phyloP scores from a whole-genome alignment of 2,888 invertebrate species.

The Copidosoma aretas region DNA sequence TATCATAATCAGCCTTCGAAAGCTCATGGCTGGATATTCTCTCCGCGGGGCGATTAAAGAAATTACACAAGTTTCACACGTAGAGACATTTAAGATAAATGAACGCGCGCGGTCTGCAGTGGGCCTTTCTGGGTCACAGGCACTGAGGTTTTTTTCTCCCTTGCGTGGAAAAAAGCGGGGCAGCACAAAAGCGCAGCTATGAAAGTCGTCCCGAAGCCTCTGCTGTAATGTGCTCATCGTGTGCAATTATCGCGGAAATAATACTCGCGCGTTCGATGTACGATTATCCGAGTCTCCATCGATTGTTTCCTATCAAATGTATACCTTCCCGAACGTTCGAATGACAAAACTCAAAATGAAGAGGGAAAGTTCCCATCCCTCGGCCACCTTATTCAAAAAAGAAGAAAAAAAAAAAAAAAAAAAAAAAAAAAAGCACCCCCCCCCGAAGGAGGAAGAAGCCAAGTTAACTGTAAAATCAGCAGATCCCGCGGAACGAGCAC shows the following conservation, averaged over 20 bases:
- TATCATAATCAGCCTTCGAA: constrained; percentile 6
- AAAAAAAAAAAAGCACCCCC: not conserved
- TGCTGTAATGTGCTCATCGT: constrained; percentile 12
- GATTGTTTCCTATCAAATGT: no score
- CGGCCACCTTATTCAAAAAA: no score
- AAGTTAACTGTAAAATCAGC: no score
- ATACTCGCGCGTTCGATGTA: no score
- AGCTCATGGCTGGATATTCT: not conserved
- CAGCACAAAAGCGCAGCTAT: constrained; percentile 12
- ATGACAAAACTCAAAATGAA: no score
- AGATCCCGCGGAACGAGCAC: no score
- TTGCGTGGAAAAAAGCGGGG: not conserved
- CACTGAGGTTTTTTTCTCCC: not conserved
- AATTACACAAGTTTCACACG: constrained; percentile 26
- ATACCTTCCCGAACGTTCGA: no score
- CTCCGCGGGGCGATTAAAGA: not conserved
- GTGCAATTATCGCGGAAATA: no score
- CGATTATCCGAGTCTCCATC: no score
- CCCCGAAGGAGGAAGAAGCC: not conserved
- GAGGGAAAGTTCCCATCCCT: no score
- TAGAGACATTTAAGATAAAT: constrained; percentile 3
- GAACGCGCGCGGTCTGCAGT: not conserved
- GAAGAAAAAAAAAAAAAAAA: constrained; percentile 3
- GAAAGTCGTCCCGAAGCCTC: constrained; percentile 25
- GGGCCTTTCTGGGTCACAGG: constrained; percentile 11